Base-by-base conservation (phyloP, 2,888 invertebrate species). In the Julus scanicus region DNA sequence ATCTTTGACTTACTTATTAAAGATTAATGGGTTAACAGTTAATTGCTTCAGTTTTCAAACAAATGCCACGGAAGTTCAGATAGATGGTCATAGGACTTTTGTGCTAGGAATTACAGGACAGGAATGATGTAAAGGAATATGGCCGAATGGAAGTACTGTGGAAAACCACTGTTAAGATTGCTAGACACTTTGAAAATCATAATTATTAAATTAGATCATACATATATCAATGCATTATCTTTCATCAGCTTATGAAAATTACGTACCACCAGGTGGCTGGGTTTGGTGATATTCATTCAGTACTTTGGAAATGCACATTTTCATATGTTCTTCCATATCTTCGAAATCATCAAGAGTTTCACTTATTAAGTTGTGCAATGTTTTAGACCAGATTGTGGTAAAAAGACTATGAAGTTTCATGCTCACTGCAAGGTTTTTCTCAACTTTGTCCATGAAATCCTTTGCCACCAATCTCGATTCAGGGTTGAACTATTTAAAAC, bases 251-350 rank as follows among this genome's bases (percentile, higher is more conserved):
- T 53, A 13, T 13, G 53, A 15, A 29, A 29, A 29, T 29, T 29
- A 29, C 29, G 29, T 29, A 1, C 29, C 80, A 80, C 29, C 80
- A 80, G 37, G 15, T 15, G 20, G 20, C 71, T 40, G 84, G 85
- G 2, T 44, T 40, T 84, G 84, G 44, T 11, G 17, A 44, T 29
- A 29, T 48, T 85, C 85, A 48, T 85, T 44, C 6, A 85, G 29
- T 20, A 85, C 49, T 49, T 85, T 85, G 20, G 85, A 85, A 85
- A 85, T 48, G 44, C 85, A 85, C 85, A 49, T 44, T 49, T 85
- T 85, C 85, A 85, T 85, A 44, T 85, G 85, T 44, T 44, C 44
- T 17, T 85, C 48, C 2, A 85, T 48, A 44, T 85, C 40, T 2
- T 85, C 48, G 85, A 48, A 85, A 49, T 85, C 85, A 29, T 48